phyloP scores from a whole-genome alignment of 2,797 vertebrate species.

The Sebastes matsubarae region DNA sequence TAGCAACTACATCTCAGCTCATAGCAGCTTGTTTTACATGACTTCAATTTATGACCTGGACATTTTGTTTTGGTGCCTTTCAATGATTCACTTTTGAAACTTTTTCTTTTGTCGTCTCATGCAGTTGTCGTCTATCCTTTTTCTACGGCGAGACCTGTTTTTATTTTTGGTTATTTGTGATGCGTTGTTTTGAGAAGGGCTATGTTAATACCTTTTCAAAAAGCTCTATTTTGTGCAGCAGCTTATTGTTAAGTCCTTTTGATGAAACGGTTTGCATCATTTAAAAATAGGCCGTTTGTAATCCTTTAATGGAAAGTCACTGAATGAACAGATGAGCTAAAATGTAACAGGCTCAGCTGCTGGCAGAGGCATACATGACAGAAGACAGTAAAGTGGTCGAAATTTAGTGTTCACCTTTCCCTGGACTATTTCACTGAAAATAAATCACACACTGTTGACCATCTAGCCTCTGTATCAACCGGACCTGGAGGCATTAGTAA shows the following conservation, averaged over 20 bases:
- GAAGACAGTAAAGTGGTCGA: neutral
- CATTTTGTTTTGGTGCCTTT: neutral
- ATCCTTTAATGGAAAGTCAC: conserved; percentile 30
- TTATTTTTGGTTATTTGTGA: neutral
- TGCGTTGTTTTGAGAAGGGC: neutral
- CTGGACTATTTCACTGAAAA: neutral
- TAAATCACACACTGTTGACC: neutral
- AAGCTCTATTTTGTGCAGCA: conserved; percentile 14
- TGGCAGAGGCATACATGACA: neutral
- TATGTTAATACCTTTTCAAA: conserved; percentile 25
- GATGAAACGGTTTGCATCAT: conserved; percentile 27
- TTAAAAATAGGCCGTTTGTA: conserved; percentile 31
- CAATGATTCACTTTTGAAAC: neutral
- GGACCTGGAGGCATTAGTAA: neutral
- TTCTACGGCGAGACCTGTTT: neutral
- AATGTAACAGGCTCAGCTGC: neutral
- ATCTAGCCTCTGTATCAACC: neutral
- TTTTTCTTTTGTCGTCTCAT: neutral
- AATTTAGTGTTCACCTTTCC: neutral
- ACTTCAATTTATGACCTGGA: neutral
- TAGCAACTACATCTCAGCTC: neutral
- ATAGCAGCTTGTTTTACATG: neutral
- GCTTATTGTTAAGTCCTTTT: conserved; percentile 34
- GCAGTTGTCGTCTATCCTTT: neutral
- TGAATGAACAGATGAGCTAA: conserved; percentile 5